Evolutionary conservation across 2,888 invertebrate genomes (phyloP).

Genomic region (Gymnocheta viridis): DNA sequence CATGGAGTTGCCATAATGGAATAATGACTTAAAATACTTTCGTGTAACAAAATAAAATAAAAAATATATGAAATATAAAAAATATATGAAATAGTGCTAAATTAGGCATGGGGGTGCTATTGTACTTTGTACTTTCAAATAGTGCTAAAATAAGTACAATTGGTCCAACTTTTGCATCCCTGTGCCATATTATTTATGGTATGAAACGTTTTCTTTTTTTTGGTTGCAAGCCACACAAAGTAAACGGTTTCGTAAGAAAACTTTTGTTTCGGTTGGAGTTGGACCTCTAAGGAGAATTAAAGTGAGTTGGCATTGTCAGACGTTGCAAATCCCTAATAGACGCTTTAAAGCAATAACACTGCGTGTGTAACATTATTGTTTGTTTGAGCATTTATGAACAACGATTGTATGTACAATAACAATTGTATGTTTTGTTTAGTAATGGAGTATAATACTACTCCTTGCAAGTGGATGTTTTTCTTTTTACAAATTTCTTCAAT

Average conservation of each 20-base stretch:
- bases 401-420: constrained; percentile 15
- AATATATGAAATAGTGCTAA: too few relatives aligned
- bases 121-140: too few relatives aligned
- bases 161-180: too few relatives aligned
- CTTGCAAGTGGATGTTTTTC: constrained; percentile 26
- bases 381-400: constrained; percentile 14
- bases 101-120: too few relatives aligned
- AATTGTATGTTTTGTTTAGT: constrained; percentile 25
- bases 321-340: constrained; percentile 12
- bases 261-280: constrained; percentile 28
- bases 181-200: too few relatives aligned
- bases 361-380: constrained; percentile 1
- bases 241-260: background rate
- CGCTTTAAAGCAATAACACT: constrained; percentile 10
- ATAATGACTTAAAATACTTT: too few relatives aligned
- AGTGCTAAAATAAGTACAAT: too few relatives aligned
- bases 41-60: too few relatives aligned
- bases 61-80: too few relatives aligned
- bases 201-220: background rate
- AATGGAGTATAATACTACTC: constrained; percentile 18
- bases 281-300: background rate
- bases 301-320: background rate
- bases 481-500: background rate
- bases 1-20: too few relatives aligned
- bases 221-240: constrained; percentile 20